Conservation (phyloP, 2,797 vertebrate species). For the Lacerta bilineata region DNA sequence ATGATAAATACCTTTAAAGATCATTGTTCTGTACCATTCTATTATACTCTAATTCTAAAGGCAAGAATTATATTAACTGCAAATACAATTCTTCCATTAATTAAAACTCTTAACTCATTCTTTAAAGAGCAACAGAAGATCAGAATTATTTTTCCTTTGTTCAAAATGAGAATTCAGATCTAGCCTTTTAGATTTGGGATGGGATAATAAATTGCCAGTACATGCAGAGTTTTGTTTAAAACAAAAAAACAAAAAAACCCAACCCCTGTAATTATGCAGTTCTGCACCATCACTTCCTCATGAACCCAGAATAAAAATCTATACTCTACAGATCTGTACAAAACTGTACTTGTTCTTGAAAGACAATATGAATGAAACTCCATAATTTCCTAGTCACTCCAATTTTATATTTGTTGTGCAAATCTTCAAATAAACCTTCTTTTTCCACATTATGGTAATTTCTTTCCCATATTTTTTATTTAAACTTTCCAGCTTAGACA, state of each 20-base stretch:
- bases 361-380: neutral
- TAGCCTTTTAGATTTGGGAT: constrained; percentile 13
- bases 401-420: neutral
- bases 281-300: neutral
- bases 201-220: constrained; percentile 9
- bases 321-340: neutral
- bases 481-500: constrained; percentile 12
- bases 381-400: neutral
- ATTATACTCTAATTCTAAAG: constrained; percentile 34
- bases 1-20: constrained; percentile 33
- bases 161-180: constrained; percentile 19
- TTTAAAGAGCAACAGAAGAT: constrained; percentile 14
- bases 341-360: constrained; percentile 23
- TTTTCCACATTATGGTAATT: constrained; percentile 14
- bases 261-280: neutral
- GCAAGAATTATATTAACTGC: constrained; percentile 23
- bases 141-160: constrained; percentile 29
- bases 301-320: constrained; percentile 7
- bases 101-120: constrained; percentile 27
- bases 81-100: constrained; percentile 30
- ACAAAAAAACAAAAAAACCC: too few relatives aligned
- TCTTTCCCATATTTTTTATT: neutral
- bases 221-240: neutral
- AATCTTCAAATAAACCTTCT: constrained; percentile 2
- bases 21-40: neutral